A percentile compares a stretch with the other conserved stretches of the same genome.
These are phyloP conservation scores for Procavia capensis DNA, from an alignment of 2,113 vertebrate species.

Conservation along the genomic window DNA sequence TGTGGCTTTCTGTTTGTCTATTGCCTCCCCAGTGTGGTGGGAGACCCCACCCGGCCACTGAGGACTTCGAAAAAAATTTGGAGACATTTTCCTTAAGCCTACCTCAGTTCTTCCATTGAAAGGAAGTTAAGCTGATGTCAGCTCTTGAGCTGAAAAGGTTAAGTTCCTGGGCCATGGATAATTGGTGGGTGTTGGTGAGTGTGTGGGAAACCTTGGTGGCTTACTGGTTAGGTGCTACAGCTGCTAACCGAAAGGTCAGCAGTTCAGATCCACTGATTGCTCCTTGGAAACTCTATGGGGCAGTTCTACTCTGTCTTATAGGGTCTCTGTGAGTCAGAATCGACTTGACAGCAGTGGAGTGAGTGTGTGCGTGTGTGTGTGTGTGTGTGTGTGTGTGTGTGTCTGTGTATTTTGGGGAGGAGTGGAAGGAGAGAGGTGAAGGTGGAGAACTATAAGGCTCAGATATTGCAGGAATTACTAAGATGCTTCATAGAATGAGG, in stretches of 20 bases:
- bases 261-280: too few relatives aligned
- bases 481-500: not conserved
- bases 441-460: not conserved
- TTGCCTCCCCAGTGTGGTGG: not conserved
- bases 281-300: too few relatives aligned
- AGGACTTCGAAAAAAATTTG: not conserved
- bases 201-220: too few relatives aligned
- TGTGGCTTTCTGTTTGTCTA: not conserved
- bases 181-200: not conserved
- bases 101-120: slow-evolving; percentile 36
- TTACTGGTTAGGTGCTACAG: too few relatives aligned
- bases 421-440: not conserved
- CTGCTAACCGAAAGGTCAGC: too few relatives aligned
- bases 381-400: not conserved
- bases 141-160: slow-evolving; percentile 1
- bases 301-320: too few relatives aligned
- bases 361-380: not conserved
- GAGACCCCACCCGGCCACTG: not conserved
- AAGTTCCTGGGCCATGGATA: not conserved
- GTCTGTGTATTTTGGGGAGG: not conserved
- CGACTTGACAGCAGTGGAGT: too few relatives aligned
- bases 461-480: not conserved
- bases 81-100: not conserved
- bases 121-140: not conserved
- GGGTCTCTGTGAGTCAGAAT: too few relatives aligned